Base-by-base conservation (phyloP, 1,140 invertebrate species). In the Zaprionus ornatus region DNA sequence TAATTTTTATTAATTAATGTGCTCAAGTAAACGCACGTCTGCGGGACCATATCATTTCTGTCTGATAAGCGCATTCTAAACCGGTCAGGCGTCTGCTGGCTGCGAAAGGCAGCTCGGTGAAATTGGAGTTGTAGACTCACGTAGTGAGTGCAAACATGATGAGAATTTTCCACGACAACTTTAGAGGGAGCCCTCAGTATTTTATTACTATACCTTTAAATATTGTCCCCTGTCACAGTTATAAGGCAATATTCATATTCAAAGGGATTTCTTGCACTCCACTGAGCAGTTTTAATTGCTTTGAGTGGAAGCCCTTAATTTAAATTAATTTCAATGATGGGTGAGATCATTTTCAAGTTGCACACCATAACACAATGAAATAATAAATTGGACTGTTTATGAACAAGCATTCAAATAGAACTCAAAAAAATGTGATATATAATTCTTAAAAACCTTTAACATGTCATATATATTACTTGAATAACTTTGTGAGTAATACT, bases 1-100 rank as follows among this genome's bases (percentile, higher is more conserved):
- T 60, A 60, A 68, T 68, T 68, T 68, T 60, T 68, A 69, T 69
- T 61, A 61, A 69, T 61, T 69, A 37, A 15, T 21, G 27, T 50
- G 12, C 21, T 25, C 25, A 15, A 55, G 25, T 25, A 17, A 55
- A 55, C 25, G 25, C 52, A 55, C 15, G 19, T 50, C 10, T 21
- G 45, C 19, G 19, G 19, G n/a, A 27, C 21, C 5, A 29, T 29
- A 55, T 50, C 45, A 50, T 50, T 21, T 50, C 10, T 23, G 6
- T 27, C 52, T 2, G 21, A 55, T 55, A 55, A 29, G 52, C 52
- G 15, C 23, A 12, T n/a, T 21, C 23, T 23, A 29, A 29, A 55
- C 25, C 21, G 23, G 15, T 55, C 52, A 9, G 40, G n/a, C 40
- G 40, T 17, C n/a, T 45, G 6, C 7, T 45, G n/a, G 7, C 40